phyloP scores from a whole-genome alignment of 2,113 vertebrate genomes.

The Podarcis raffonei region DNA sequence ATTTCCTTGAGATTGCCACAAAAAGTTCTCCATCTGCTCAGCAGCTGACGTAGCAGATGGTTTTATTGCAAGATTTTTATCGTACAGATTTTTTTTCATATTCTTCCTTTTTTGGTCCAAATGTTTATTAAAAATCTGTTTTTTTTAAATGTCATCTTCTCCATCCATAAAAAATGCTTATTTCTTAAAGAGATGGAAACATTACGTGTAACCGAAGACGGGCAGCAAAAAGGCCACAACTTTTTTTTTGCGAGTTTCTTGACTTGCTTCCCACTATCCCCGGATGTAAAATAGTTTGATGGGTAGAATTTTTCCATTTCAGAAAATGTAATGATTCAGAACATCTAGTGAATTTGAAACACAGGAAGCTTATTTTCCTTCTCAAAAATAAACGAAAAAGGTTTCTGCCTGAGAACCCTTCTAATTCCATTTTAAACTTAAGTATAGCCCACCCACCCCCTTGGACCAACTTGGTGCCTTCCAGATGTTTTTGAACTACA shows the following conservation, averaged over 20 bases:
- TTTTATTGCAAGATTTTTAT: background rate
- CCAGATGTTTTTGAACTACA: background rate
- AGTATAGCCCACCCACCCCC: background rate
- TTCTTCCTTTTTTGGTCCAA: background rate
- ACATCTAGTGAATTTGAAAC: background rate
- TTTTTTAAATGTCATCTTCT: background rate
- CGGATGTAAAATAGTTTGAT: background rate
- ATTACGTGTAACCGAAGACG: background rate
- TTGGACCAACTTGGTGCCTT: background rate
- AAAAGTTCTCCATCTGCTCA: constrained; percentile 33
- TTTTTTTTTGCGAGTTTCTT: background rate
- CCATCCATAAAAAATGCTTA: background rate
- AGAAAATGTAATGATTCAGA: background rate
- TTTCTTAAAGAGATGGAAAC: background rate
- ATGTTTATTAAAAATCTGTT: constrained; percentile 4
- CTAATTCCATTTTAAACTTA: background rate
- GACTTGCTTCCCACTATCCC: background rate
- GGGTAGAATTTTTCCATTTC: background rate
- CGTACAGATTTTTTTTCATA: background rate
- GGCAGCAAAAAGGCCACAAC: background rate
- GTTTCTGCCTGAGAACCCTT: background rate
- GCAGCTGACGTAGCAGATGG: constrained; percentile 31
- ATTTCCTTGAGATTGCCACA: background rate
- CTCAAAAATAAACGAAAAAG: background rate
- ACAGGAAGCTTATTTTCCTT: background rate